Conservation (phyloP, 1,140 invertebrate species). For the Olivierus martensii region DNA sequence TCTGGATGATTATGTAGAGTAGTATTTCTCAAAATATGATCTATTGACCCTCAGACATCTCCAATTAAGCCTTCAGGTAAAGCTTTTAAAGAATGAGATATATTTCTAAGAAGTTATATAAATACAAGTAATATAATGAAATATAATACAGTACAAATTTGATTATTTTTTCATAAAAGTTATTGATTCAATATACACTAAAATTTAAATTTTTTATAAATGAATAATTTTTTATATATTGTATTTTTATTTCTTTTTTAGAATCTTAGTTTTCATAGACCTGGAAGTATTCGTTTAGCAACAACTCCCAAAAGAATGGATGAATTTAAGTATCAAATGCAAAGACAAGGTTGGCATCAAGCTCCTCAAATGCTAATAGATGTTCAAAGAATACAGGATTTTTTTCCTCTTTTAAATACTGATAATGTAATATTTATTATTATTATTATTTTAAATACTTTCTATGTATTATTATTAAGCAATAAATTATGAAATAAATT, state of each 20-base stretch:
- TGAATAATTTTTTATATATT: not conserved
- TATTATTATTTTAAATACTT: constrained; percentile 6
- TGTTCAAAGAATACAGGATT: constrained; percentile 26
- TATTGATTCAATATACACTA: no score
- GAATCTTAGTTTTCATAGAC: constrained; percentile 26
- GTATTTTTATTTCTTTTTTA: constrained; percentile 17
- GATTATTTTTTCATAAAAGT: no score
- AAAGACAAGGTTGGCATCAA: constrained; percentile 25
- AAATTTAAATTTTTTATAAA: no score
- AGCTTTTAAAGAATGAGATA: no score
- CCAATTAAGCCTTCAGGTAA: no score
- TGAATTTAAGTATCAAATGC: constrained; percentile 30
- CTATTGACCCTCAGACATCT: no score
- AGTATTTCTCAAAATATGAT: no score
- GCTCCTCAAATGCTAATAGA: constrained; percentile 27
- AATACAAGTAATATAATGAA: no score
- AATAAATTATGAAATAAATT: not conserved
- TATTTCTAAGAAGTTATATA: no score
- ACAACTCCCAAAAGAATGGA: constrained; percentile 24
- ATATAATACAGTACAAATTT: no score
- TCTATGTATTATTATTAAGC: not conserved
- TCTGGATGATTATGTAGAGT: no score
- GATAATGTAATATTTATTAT: constrained; percentile 27
- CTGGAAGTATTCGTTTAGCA: constrained; percentile 28
- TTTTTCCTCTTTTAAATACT: constrained; percentile 29